Conservation (phyloP, 2,797 vertebrate genomes). For the Scleropages formosus region DNA sequence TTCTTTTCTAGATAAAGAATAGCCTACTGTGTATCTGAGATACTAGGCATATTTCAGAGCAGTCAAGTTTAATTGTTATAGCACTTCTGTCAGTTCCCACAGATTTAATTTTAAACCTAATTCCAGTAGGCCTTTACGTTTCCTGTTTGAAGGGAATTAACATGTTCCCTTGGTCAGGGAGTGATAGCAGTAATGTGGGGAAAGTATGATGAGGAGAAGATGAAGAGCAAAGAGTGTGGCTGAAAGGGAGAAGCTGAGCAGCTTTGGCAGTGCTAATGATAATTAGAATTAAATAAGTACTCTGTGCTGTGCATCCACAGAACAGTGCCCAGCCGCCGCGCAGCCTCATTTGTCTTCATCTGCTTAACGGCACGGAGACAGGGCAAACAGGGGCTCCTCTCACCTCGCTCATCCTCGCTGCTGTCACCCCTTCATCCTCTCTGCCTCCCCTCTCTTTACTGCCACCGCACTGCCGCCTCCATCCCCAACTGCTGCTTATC, state of each 20-base stretch:
- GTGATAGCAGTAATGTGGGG: background rate
- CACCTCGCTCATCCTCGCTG: background rate
- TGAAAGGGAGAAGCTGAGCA: conserved; percentile 57
- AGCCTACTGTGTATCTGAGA: too few species aligned
- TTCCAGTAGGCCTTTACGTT: too few species aligned
- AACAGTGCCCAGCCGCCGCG: conserved; percentile 54
- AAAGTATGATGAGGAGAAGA: conserved; percentile 29
- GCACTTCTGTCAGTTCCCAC: too few species aligned
- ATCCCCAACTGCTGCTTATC: conserved; percentile 30
- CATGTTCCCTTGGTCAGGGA: conserved; percentile 23
- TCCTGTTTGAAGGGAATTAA: too few species aligned
- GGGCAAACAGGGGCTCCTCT: conserved; percentile 59
- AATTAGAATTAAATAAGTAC: conserved; percentile 68
- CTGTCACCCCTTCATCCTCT: background rate
- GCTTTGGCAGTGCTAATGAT: conserved; percentile 66
- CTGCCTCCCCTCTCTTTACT: background rate
- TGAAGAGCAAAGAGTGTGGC: conserved; percentile 40
- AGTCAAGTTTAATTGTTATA: too few species aligned
- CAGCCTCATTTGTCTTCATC: conserved; percentile 76
- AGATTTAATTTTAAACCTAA: too few species aligned
- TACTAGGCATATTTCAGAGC: too few species aligned
- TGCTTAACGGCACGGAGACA: conserved; percentile 58
- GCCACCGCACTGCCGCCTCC: conserved; percentile 5
- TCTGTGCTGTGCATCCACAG: conserved; percentile 56
- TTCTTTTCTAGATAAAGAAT: too few species aligned